phyloP scores from a whole-genome alignment of 1,140 invertebrate genomes.

The Paralvinella palmiformis region DNA sequence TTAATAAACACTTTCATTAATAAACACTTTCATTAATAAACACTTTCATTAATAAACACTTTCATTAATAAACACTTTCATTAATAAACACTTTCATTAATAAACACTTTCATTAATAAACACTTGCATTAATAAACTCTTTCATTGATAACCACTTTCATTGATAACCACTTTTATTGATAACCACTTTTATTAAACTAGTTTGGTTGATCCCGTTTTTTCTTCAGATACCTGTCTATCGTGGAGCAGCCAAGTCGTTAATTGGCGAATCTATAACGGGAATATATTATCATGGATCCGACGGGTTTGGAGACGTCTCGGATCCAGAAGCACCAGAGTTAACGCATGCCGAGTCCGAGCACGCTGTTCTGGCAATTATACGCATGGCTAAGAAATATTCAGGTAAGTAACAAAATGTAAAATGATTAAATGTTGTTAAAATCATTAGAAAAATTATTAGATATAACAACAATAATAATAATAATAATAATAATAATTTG shows the following conservation, averaged over 20 bases:
- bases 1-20: no score
- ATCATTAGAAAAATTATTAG: background rate
- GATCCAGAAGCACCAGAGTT: background rate
- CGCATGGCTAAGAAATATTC: background rate
- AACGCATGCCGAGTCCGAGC: background rate
- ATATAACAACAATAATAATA: background rate
- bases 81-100: no score
- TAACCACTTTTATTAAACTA: no score
- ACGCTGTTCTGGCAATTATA: background rate
- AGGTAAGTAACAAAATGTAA: background rate
- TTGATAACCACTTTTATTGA: no score
- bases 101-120: no score
- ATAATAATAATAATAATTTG: no score
- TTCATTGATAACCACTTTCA: no score
- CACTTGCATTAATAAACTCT: no score
- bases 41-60: no score
- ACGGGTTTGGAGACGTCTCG: constrained; percentile 20
- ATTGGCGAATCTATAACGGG: background rate
- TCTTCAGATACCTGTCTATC: constrained; percentile 21
- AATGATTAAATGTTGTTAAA: background rate
- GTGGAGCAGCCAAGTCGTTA: constrained; percentile 7
- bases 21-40: no score
- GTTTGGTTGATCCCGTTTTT: no score
- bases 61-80: no score
- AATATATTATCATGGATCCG: constrained; percentile 14